Base-by-base conservation (phyloP, 2,797 vertebrate species). In the Enteromius treurensis region DNA sequence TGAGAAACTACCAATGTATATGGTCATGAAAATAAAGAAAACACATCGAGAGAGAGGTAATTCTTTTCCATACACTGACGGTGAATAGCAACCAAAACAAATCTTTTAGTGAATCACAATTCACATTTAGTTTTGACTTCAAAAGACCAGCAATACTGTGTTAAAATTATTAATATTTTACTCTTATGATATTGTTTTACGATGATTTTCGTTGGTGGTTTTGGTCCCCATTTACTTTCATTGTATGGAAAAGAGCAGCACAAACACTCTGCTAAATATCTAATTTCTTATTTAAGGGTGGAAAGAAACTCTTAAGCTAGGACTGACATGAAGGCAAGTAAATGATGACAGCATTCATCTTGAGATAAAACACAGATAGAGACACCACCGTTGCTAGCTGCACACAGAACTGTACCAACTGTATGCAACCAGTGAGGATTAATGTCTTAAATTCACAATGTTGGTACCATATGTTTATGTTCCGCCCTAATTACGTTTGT, bases 401-500 rank as follows among this genome's bases (percentile, higher is more conserved):
- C 42, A 23, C 2, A 29, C 67, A 42, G 49, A 53, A 80, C n/a
- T 55, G 65, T 37, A 40, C 65, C 47, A 53, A n/a, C 64, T 32
- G 7, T 55, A 68, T 17, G 49, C 68, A 77, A 77, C 47, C 65
- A 71, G 51, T 2, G 0, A 49, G 65, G 75, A 83, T 83, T 83
- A 83, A 77, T 70, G 40, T 78, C 51, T 83, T 78, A 78, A 70
- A 78, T 49, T 78, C 64, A 40, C 26, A 32, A 81, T 78, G 51
- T 77, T 45, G 40, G 19, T 29, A 70, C 65, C 65, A 83, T 70
- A 83, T 77, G 67, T 84, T 80, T 84, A 60, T 14, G 37, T 77
- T 82, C 64, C 47, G 6, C 64, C 68, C 71, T 82, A 75, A 76
- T 82, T 76, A 67, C 67, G 55, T 82, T 53, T 82, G 51, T 82